Evolutionary conservation across 2,797 vertebrate genomes (phyloP), one percentile per base, ranked within the genome.

Genomic region (Gorsachius magnificus): DNA sequence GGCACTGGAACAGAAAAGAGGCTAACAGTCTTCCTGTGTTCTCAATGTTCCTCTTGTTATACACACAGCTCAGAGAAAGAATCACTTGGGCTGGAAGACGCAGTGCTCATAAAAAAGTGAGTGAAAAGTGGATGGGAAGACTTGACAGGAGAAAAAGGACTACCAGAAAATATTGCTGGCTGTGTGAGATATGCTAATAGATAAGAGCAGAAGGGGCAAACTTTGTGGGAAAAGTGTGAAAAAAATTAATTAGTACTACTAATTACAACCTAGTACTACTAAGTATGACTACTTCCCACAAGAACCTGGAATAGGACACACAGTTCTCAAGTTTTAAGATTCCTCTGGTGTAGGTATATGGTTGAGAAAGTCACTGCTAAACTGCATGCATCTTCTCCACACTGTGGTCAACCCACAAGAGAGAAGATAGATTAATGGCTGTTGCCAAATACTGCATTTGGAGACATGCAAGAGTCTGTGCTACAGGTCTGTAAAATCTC

Each of bases 1-100:
- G 91, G 95, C 93, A 95, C 80, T 83, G 75, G 95, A 96, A 97
- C 88, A 93, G 88, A 96, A 96, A 87, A 91, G 88, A 94, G 66
- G 88, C 92, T 70, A 95, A 95, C 85, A 86, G 85, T 60, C 90
- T 92, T 93, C 85, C 90, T 96, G 91, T 89, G 90, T 94, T 96
- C 88, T 94, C 91, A 94, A 13, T 94, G 80, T 95, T 95, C 54
- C 57, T 91, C 89, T 91, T 95, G 63, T 91, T 94, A 72, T 5
- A 78, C 64, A 48, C 65, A 87, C 35, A 57, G 76, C 76, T 90
- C 77, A 87, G 66, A 79, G 87, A 87, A 94, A 95, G 88, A 93
- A 95, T 83, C 68, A 60, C 75, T 94, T 61, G n/a, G 68, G 69
- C n/a, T 85, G 93, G 90, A 97, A 95, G 83, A 90, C 0, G 0